Base-by-base conservation (phyloP, 2,113 vertebrate genomes). In the Corapipo altera region DNA sequence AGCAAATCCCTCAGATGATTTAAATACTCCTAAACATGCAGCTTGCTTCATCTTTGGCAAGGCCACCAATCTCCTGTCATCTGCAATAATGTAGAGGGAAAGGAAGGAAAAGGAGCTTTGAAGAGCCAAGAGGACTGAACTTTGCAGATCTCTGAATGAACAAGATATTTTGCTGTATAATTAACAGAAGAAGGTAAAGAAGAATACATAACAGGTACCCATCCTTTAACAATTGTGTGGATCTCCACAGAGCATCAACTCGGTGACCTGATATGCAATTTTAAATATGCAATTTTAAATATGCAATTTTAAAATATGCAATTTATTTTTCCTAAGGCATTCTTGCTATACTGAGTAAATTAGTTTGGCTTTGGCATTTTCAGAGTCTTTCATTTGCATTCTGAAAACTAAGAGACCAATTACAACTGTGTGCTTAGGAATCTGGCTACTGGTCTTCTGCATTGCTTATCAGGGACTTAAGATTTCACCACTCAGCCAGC, bases 31-130 rank as follows among this genome's bases (percentile, higher is more conserved):
- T 59, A 55, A 84, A 62, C 11, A 32, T 11, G 20, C 9, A 74
- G 8, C 1, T 1, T 1, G 16, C 27, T 55, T 37, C n/a, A n/a
- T 44, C 66, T 72, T 27, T 32, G 35, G 54, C 0, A 1, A 76
- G 65, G 7, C 35, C 48, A 75, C 24, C 23, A 55, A 44, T 22
- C 15, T 74, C 44, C 20, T 9, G 37, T 55, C 15, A 51, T 41
- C 49, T 91, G 16, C 43, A 72, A 15, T n/a, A 65, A 61, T 2
- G 5, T 9, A 61, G 55, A 79, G 16, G 6, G 9, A 74, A 66
- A 66, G 33, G 35, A 93, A 65, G 27, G 61, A 91, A 85, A 73
- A 0, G 43, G 21, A 72, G 43, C 12, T 18, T 15, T 62, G 39
- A 85, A 76, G 66, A 81, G 24, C 15, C 52, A 51, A 33, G 30